Base-by-base conservation (phyloP, 2,797 vertebrate genomes). In the Anguilla megastoma region DNA sequence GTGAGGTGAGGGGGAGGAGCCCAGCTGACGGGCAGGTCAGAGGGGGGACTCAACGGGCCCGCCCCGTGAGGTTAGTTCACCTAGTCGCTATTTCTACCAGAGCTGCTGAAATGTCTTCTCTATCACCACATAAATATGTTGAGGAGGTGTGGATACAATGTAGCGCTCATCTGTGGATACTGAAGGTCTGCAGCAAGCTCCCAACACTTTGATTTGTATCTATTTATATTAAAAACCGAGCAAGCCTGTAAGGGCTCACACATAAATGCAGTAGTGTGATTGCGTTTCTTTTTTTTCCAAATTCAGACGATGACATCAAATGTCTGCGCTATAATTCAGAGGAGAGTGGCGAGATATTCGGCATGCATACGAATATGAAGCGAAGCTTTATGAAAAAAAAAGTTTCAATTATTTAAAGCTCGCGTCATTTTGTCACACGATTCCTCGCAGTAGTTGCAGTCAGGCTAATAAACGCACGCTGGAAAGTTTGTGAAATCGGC, bases 191-290 rank as follows among this genome's bases (percentile, higher is more conserved):
- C 93, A 94, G 94, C 94, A 90, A 85, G 91, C 90, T 89, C 92
- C 93, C 93, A 91, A 87, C 94, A 87, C 93, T 93, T 95, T 96
- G 97, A 97, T 96, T 97, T 97, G 97, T 97, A 96, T 93, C 92
- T 94, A 94, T 96, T 96, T 95, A 96, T 97, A 97, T 97, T 97
- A 96, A 96, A 56, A 95, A 93, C 95, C 89, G 93, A 92, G 94
- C 94, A 94, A 94, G 95, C 94, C 89, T 91, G 93, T 92, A 92
- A 30, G 95, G 94, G 93, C 92, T 95, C 93, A 95, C 96, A 95
- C 94, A 94, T 96, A 93, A 93, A 94, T 94, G 88, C 89, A 93
- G 93, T 88, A 94, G 95, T 93, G 91, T 92, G 95, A 96, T 94
- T 94, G 87, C 91, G 93, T 94, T 93, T 56, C 14, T 95, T 94